These are phyloP conservation scores for Zeuzera pyrina DNA, from an alignment of 2,888 invertebrate species.

Conservation along the genomic window DNA sequence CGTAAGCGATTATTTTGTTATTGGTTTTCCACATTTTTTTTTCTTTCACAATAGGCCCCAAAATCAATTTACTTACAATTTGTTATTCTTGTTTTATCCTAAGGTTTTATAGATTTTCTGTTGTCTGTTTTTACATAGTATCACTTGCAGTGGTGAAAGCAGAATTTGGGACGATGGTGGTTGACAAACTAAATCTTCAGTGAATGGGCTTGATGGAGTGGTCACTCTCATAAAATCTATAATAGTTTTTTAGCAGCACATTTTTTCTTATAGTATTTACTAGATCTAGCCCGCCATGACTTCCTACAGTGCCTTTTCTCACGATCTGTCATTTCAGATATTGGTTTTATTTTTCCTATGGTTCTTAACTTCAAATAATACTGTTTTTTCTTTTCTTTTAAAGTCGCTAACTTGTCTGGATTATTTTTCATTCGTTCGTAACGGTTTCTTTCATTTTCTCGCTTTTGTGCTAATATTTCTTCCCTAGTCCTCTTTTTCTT, in stretches of 20 bases:
- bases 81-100: too few species aligned
- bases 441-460: slow-evolving; percentile 4
- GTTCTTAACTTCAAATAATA: slow-evolving; percentile 5
- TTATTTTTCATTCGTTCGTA: slow-evolving; percentile 2
- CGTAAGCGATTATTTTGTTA: too few species aligned
- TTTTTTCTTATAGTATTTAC: slow-evolving; percentile 2
- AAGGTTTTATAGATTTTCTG: too few species aligned
- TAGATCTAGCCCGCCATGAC: slow-evolving; percentile 3
- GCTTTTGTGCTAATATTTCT: slow-evolving; percentile 3
- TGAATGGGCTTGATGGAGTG: too few species aligned
- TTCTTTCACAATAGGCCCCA: too few species aligned
- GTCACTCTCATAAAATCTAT: too few species aligned
- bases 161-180: too few species aligned
- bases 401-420: slow-evolving; percentile 1
- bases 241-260: slow-evolving; percentile 2
- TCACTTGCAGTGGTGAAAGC: too few species aligned
- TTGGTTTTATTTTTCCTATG: slow-evolving; percentile 5
- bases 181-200: too few species aligned
- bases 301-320: slow-evolving; percentile 6
- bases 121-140: too few species aligned
- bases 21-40: too few species aligned
- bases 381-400: slow-evolving; percentile 1
- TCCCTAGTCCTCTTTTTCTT: slow-evolving; percentile 2
- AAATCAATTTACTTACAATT: too few species aligned
- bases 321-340: slow-evolving; percentile 8